phyloP scores from a whole-genome alignment of 2,113 vertebrate species.

The Hypomesus transpacificus region DNA sequence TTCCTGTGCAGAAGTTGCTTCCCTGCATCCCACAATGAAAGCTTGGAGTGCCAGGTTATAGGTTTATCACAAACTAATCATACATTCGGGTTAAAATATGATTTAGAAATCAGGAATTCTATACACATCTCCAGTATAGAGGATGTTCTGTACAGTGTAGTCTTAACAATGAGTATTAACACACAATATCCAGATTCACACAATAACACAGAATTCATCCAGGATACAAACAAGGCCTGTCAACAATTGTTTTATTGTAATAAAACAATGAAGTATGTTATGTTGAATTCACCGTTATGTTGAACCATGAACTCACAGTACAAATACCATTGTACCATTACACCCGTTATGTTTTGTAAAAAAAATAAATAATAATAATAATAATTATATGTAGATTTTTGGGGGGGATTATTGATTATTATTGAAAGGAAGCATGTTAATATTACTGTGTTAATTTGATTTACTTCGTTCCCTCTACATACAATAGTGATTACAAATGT shows the following conservation, averaged over 20 bases:
- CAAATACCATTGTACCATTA: slow-evolving; percentile 52
- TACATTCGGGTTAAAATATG: slow-evolving; percentile 64
- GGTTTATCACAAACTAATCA: slow-evolving; percentile 64
- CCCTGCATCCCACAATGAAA: slow-evolving; percentile 18
- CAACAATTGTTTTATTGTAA: too few species aligned
- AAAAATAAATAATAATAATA: slow-evolving; percentile 53
- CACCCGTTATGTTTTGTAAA: slow-evolving; percentile 53
- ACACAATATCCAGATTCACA: slow-evolving; percentile 70
- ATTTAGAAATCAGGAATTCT: slow-evolving; percentile 70
- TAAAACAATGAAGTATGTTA: neutral
- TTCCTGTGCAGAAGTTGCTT: slow-evolving; percentile 49
- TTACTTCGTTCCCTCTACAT: slow-evolving; percentile 34
- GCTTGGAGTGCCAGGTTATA: slow-evolving; percentile 40
- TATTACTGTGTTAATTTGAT: slow-evolving; percentile 25
- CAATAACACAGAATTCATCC: slow-evolving; percentile 35
- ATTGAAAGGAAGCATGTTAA: slow-evolving; percentile 60
- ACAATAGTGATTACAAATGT: slow-evolving; percentile 30
- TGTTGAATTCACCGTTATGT: too few species aligned
- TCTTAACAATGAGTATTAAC: slow-evolving; percentile 78
- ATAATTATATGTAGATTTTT: slow-evolving; percentile 57
- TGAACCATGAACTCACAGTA: too few species aligned
- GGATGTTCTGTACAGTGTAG: slow-evolving; percentile 67
- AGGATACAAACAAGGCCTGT: slow-evolving; percentile 62
- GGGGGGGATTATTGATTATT: slow-evolving; percentile 51
- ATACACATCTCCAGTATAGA: slow-evolving; percentile 58